Conservation (phyloP, 2,113 vertebrate genomes). For the Ceyx cyanopectus region DNA sequence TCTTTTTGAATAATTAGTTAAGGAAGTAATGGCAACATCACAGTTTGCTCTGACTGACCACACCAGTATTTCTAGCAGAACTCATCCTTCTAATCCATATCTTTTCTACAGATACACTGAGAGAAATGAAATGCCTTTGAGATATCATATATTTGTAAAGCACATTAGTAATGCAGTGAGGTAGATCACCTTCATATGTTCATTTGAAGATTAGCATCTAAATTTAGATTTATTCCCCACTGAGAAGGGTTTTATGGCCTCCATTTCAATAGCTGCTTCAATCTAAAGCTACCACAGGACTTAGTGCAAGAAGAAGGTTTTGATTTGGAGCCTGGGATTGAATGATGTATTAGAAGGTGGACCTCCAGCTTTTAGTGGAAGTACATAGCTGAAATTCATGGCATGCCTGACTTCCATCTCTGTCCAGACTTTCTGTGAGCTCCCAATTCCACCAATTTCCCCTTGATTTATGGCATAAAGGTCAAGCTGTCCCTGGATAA, state of each 20-base stretch:
- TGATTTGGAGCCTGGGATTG: background rate
- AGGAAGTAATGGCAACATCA: background rate
- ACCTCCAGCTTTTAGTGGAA: background rate
- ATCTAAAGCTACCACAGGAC: background rate
- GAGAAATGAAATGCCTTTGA: constrained; percentile 5
- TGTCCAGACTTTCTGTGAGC: background rate
- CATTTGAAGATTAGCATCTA: constrained; percentile 15
- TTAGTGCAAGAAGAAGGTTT: background rate
- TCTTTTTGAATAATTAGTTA: background rate
- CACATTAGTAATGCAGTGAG: constrained; percentile 27
- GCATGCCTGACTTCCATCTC: background rate
- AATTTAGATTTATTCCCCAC: constrained; percentile 22
- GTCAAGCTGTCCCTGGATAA: background rate
- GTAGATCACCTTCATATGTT: background rate
- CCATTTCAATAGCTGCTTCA: background rate
- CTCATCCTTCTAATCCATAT: background rate
- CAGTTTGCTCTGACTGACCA: background rate
- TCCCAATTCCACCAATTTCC: background rate
- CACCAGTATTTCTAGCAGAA: background rate
- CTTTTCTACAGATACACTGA: background rate
- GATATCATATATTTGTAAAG: constrained; percentile 18
- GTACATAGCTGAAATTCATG: background rate
- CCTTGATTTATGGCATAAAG: background rate
- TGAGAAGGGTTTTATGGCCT: background rate
- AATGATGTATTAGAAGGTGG: background rate